These are phyloP conservation scores for Hippocampus barbouri DNA, from an alignment of 2,113 vertebrate species.

Conservation along the genomic window DNA sequence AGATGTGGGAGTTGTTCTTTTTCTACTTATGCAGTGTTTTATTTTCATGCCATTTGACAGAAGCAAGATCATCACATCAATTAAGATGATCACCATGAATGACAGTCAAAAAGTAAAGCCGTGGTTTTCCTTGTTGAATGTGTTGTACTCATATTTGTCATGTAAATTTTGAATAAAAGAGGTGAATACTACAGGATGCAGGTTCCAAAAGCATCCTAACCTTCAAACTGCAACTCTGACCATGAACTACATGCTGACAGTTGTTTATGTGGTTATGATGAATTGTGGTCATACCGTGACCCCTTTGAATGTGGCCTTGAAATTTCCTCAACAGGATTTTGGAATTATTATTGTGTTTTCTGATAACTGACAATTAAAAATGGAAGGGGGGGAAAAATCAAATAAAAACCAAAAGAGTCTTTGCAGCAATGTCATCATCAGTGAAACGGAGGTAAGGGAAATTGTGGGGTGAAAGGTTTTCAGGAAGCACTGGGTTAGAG, in stretches of 20 bases:
- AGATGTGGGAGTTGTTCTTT: constrained; percentile 6
- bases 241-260: background rate
- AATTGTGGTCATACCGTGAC: background rate
- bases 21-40: constrained; percentile 1
- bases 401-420: constrained; percentile 17
- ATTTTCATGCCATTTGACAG: background rate
- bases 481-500: constrained; percentile 18
- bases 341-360: constrained; percentile 3
- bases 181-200: background rate
- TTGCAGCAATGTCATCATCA: constrained; percentile 33
- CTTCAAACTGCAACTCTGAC: constrained; percentile 14
- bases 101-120: background rate
- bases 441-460: constrained; percentile 43
- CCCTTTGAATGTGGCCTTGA: background rate
- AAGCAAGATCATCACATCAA: background rate
- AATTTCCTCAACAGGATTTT: constrained; percentile 7
- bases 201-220: constrained; percentile 28
- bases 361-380: constrained; percentile 18
- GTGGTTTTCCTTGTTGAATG: background rate
- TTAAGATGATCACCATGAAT: background rate
- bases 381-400: constrained; percentile 14
- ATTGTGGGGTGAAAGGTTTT: constrained; percentile 40
- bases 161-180: constrained; percentile 30
- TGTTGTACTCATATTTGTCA: constrained; percentile 24
- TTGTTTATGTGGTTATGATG: background rate